Base-by-base conservation (phyloP, 2,797 vertebrate genomes). In the Scolopax rusticola region DNA sequence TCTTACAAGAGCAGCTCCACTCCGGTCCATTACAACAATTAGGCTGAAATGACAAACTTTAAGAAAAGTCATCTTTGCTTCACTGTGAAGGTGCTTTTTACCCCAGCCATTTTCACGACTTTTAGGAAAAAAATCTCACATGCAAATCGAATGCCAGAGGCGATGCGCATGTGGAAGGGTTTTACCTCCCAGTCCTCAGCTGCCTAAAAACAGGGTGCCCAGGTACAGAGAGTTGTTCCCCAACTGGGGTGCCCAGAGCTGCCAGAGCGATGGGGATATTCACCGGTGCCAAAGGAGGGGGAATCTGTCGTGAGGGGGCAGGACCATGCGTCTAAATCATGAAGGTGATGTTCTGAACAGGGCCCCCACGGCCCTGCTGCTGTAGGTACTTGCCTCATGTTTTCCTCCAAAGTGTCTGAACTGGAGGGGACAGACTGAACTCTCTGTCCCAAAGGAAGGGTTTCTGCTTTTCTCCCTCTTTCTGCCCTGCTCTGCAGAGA, bases 241-340 rank as follows among this genome's bases (percentile, higher is more conserved):
- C 8, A 68, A 30, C 6, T 33, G 11, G 11, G 19, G 3, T 2
- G 3, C 15, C 12, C 6, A 75, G 63, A 54, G 9, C 27, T 2
- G 8, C 38, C 51, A 32, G 20, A 41, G 27, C 1, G 0, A 5
- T 15, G 27, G 6, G 1, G 1, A 6, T 24, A 38, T 23, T 27
- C 14, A 13, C 8, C 17, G 9, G 9, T 38, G 33, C 38, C 64
- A 24, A 53, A 45, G 25, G 30, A 63, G 19, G 25, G 51, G 15
- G 6, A 8, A 33, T 27, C n/a, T 48, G 47, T 12, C 15, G 13
- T 7, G 18, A 54, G 32, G 32, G 32, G 15, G 11, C 11, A 60
- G 67, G 32, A 73, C 12, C 0, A 0, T 12, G 4, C 0, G 0
- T 38, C 15, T 3, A 32, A 56, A 32, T 4, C 13, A 4, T 32